Evolutionary conservation across 1,140 invertebrate species (phyloP).

Genomic region (Trichomalopsis sarcophagae): DNA sequence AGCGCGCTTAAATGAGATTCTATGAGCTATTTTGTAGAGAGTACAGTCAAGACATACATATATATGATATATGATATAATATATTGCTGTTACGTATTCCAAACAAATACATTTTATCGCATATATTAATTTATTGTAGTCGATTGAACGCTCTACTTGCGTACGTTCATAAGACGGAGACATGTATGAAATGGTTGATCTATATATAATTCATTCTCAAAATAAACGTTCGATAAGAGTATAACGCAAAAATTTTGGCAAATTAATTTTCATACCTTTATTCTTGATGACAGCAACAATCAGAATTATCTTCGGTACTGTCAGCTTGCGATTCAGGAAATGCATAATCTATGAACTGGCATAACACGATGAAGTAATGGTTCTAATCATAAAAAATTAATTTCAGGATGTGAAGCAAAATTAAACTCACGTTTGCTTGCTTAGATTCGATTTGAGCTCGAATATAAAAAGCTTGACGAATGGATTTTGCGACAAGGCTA

Average conservation of each 20-base stretch:
- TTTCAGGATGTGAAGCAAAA: not conserved
- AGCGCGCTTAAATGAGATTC: constrained; percentile 26
- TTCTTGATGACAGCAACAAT: not conserved
- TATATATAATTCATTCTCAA: constrained; percentile 27
- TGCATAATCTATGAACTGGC: constrained; percentile 41
- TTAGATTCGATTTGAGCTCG: not conserved
- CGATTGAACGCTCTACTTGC: not conserved
- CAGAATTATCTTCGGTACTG: not conserved
- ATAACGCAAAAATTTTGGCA: not conserved
- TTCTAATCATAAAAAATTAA: not conserved
- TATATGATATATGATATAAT: constrained; percentile 37
- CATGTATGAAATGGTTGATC: constrained; percentile 14
- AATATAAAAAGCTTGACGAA: constrained; percentile 3
- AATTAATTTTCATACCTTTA: not conserved
- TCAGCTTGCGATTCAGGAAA: not conserved
- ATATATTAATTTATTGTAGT: constrained; percentile 44
- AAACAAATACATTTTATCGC: constrained; percentile 48
- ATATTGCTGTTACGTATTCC: constrained; percentile 49
- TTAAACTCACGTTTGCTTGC: constrained; percentile 23
- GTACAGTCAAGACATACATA: not conserved
- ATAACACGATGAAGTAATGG: not conserved
- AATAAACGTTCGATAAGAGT: constrained; percentile 44
- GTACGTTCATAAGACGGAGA: not conserved
- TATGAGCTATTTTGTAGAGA: constrained; percentile 43
- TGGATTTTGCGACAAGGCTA: not conserved